Evolutionary conservation across 2,888 invertebrate species (phyloP).

Genomic region (Muscina levida): DNA sequence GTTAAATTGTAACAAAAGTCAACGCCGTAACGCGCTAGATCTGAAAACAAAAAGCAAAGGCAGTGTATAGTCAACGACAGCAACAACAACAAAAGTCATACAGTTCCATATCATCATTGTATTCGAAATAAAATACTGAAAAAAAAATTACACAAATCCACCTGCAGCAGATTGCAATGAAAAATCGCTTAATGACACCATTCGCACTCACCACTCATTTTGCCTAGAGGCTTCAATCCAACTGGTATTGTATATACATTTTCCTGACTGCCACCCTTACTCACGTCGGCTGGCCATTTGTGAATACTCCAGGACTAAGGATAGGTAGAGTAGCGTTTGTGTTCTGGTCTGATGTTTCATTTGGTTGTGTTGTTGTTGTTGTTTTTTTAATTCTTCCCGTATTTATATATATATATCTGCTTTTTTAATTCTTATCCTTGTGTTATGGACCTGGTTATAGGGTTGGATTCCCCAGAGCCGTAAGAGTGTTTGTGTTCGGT

Average conservation of each 20-base stretch:
- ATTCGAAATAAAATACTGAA: slow-evolving; percentile 32
- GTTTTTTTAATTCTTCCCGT: slow-evolving; percentile 31
- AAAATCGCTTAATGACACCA: slow-evolving; percentile 79
- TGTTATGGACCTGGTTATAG: neutral
- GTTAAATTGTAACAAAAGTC: slow-evolving; percentile 54
- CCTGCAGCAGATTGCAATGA: slow-evolving; percentile 78
- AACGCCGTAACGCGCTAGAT: neutral
- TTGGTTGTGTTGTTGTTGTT: slow-evolving; percentile 1
- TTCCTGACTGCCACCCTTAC: slow-evolving; percentile 19
- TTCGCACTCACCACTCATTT: slow-evolving; percentile 69
- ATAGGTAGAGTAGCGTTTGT: slow-evolving; percentile 5
- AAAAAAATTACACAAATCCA: slow-evolving; percentile 68
- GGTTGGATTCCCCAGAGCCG: neutral
- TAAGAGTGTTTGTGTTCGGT: slow-evolving; percentile 24
- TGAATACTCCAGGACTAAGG: too few relatives aligned
- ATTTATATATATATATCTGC: too few relatives aligned
- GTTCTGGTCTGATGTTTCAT: slow-evolving; percentile 35
- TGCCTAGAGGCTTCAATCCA: slow-evolving; percentile 65
- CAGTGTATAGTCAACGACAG: neutral
- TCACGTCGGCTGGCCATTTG: too few relatives aligned
- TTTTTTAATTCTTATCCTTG: slow-evolving; percentile 49
- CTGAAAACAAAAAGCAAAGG: neutral
- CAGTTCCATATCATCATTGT: slow-evolving; percentile 60
- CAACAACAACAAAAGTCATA: neutral
- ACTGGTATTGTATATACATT: slow-evolving; percentile 50